Base-by-base conservation (phyloP, 2,888 invertebrate genomes). In the Cheilosia urbana region DNA sequence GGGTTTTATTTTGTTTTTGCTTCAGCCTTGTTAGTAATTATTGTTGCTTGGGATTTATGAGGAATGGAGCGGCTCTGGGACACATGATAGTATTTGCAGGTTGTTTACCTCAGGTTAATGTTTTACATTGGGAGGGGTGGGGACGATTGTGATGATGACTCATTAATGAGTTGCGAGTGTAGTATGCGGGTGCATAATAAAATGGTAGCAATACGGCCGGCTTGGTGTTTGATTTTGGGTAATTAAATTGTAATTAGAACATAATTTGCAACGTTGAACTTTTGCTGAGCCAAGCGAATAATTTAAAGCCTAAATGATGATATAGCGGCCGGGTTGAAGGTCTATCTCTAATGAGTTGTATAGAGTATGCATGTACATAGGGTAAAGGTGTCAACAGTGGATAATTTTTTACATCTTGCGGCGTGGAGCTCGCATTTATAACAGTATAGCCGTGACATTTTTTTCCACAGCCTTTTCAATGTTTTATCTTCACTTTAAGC, bases 131-230 rank as follows among this genome's bases (percentile, higher is more conserved):
- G 47, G 37, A 19, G 37, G 47, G 40, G 19, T 17, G 15, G 30
- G 65, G 11, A 45, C 57, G 66, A 40, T 51, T 84, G 71, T 79
- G 75, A 79, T 65, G 58, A 79, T 47, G 58, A 79, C 42, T 69
- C 79, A 84, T 84, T 84, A 79, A 84, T 84, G 80, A 79, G 65
- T 71, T 69, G 69, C 53, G 75, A 69, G 58, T 58, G 65, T 63
- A 34, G 57, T 30, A 37, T 69, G 83, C 34, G 78, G 83, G 63
- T 53, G 73, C 60, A 55, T 62, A 66, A 72, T 66, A 72, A 66
- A 68, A 63, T 78, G 55, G 57, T 37, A 11, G 15, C 84, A 30
- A 69, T 60, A 40, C 53, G 40, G 11, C 24, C 53, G 40, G 11
- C 24, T 65, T 19, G 24, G 24, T 71, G 75, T 79, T 84, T 84